These are phyloP conservation scores for Bambusicola thoracicus DNA, from an alignment of 2,113 vertebrate species.

Conservation along the genomic window DNA sequence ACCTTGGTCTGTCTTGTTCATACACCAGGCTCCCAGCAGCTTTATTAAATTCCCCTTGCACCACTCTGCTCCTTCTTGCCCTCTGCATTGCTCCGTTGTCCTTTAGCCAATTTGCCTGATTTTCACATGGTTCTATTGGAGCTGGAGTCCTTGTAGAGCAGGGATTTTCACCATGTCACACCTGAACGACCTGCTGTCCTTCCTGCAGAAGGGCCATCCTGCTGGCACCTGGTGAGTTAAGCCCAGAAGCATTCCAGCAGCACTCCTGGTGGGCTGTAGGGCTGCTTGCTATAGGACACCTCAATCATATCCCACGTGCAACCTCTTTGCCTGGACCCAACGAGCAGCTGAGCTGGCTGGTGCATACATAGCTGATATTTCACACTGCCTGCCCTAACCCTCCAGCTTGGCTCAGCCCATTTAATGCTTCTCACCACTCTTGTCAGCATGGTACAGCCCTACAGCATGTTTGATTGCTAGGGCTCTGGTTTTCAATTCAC, in stretches of 20 bases:
- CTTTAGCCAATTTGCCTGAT: background rate
- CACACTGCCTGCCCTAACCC: background rate
- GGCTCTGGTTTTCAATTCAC: background rate
- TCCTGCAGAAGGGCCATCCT: background rate
- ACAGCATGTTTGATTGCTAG: background rate
- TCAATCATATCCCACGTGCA: background rate
- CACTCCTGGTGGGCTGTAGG: fast-evolving
- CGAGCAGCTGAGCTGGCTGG: background rate
- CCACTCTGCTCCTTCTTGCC: background rate
- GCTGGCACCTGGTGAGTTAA: background rate
- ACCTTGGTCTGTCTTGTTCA: background rate
- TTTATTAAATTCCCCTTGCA: background rate
- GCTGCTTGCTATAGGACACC: background rate
- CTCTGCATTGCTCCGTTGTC: background rate
- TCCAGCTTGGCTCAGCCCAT: background rate
- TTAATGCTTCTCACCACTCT: background rate
- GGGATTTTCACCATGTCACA: fast-evolving
- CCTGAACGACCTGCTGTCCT: background rate
- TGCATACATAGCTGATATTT: background rate
- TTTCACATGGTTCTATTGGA: background rate
- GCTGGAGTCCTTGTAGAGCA: fast-evolving
- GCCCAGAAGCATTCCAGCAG: background rate
- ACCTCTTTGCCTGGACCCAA: background rate
- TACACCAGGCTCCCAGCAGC: background rate
- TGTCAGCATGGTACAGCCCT: background rate